These are phyloP conservation scores for Muscidifurax raptorellus DNA, from an alignment of 1,140 invertebrate genomes.

Conservation along the genomic window DNA sequence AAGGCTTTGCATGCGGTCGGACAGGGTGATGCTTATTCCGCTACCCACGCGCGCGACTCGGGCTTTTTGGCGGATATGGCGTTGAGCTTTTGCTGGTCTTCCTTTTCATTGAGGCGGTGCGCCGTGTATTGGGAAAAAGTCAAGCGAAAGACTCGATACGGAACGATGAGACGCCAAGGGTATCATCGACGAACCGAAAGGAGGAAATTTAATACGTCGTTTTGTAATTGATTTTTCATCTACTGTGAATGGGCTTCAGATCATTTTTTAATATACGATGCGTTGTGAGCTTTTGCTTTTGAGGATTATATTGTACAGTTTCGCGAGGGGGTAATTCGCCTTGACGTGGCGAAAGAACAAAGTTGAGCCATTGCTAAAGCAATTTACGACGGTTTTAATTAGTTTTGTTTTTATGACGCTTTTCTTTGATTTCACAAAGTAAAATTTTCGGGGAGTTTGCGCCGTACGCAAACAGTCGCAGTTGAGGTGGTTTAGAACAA, in stretches of 20 bases:
- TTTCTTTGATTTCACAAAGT: background rate
- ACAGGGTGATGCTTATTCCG: background rate
- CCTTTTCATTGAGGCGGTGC: background rate
- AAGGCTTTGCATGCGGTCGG: background rate
- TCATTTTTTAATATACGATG: no score
- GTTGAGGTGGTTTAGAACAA: constrained; percentile 11
- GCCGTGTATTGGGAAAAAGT: background rate
- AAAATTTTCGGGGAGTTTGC: background rate
- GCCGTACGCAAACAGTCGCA: background rate
- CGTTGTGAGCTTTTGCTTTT: no score
- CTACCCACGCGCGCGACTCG: background rate
- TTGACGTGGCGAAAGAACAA: no score
- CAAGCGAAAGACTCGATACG: background rate
- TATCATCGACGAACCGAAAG: background rate
- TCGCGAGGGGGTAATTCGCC: no score
- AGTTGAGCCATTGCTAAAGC: no score
- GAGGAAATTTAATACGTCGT: background rate
- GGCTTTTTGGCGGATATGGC: background rate
- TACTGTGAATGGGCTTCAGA: no score
- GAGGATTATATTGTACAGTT: no score
- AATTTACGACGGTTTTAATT: no score
- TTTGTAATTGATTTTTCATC: background rate
- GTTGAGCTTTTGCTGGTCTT: background rate
- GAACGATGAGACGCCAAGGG: no score
- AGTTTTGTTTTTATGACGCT: background rate